Conservation (phyloP, 1,140 invertebrate species). For the Stegodyphus mimosarum region DNA sequence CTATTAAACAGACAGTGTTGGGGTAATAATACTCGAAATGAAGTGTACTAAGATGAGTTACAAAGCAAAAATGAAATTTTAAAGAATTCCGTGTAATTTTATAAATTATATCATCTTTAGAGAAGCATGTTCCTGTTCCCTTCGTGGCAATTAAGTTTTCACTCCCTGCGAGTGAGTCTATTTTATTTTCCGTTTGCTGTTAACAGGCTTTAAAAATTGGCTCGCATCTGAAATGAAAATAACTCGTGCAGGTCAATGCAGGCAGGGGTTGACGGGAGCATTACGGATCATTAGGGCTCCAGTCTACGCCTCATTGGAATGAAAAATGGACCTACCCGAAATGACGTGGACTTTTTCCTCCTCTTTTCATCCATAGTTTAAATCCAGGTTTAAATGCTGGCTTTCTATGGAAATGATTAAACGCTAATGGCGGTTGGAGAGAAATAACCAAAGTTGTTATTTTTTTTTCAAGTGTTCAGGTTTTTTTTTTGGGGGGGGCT, state of each 20-base stretch:
- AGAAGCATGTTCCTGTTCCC: neutral
- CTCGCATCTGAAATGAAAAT: conserved; percentile 8
- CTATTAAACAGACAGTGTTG: too few relatives aligned
- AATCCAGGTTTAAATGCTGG: neutral
- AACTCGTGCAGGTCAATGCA: neutral
- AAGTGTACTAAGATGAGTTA: too few relatives aligned
- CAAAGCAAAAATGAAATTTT: too few relatives aligned
- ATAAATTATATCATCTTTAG: neutral
- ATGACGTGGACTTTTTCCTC: conserved; percentile 2
- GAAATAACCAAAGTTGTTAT: neutral
- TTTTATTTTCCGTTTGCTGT: neutral
- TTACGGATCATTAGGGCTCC: neutral
- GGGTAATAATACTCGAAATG: too few relatives aligned
- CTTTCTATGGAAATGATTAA: conserved; percentile 4
- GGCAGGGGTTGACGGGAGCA: neutral
- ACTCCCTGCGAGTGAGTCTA: neutral
- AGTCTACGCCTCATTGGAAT: conserved; percentile 2
- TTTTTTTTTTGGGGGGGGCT: too few relatives aligned
- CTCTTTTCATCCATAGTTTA: neutral
- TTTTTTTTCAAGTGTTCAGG: neutral
- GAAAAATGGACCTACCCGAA: conserved; percentile 3
- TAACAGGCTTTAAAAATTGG: neutral
- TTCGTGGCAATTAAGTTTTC: neutral
- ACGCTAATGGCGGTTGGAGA: conserved; percentile 3
- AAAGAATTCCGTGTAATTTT: too few relatives aligned